A percentile compares a stretch with the other conserved stretches of the same genome.
Conservation (phyloP, 2,888 invertebrate genomes). For the Dusona sp. region DNA sequence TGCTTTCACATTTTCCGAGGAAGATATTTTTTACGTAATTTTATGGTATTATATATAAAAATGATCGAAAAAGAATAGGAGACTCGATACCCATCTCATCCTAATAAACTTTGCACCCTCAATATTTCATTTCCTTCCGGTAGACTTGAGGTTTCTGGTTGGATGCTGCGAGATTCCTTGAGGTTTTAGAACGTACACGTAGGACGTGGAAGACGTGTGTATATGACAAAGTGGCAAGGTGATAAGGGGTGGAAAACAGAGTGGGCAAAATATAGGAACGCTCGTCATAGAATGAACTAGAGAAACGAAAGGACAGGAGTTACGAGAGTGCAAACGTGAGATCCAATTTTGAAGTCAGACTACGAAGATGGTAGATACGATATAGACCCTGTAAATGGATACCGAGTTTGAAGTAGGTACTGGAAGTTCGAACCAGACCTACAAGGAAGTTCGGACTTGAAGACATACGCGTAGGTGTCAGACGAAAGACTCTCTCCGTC, state of each 20-base stretch:
- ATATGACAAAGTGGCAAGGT: conserved; percentile 11
- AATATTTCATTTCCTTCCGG: conserved; percentile 39
- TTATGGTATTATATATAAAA: background rate
- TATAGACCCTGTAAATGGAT: conserved; percentile 65
- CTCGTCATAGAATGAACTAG: conserved; percentile 1
- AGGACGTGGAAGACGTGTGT: background rate
- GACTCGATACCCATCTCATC: conserved; percentile 25
- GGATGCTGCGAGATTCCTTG: conserved; percentile 36
- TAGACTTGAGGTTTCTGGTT: conserved; percentile 37
- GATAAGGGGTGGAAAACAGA: conserved; percentile 7
- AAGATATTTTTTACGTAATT: background rate
- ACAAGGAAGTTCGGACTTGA: conserved; percentile 24
- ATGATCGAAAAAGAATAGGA: background rate
- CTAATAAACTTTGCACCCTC: conserved; percentile 31
- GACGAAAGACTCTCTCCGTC: background rate
- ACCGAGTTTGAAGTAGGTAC: conserved; percentile 73
- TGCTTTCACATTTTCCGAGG: background rate
- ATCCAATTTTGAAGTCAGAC: conserved; percentile 71
- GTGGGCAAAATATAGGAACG: conserved; percentile 27
- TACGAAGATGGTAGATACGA: conserved; percentile 59
- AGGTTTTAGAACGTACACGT: conserved; percentile 1
- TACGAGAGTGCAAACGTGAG: conserved; percentile 47
- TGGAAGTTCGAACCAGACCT: conserved; percentile 70
- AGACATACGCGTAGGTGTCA: conserved; percentile 20
- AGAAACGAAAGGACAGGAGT: conserved; percentile 2